These are phyloP conservation scores for Aphaenogaster floridana DNA, from an alignment of 1,140 invertebrate genomes.

Conservation along the genomic window DNA sequence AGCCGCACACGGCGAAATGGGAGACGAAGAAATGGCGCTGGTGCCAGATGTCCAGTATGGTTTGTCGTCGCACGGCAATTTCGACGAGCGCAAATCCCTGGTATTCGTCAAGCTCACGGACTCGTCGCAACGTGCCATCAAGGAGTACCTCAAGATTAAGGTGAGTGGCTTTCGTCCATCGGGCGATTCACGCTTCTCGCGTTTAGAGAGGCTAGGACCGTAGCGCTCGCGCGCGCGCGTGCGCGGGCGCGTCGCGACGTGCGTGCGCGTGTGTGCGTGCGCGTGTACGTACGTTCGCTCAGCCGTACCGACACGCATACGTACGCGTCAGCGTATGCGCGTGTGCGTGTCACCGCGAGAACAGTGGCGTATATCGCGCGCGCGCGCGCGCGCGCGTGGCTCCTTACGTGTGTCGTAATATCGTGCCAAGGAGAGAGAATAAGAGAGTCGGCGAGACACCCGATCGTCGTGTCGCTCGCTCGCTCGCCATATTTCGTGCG, in stretches of 20 bases:
- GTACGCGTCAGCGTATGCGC: not conserved
- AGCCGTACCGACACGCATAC: not conserved
- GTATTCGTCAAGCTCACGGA: slow-evolving; percentile 98
- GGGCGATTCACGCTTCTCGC: not conserved
- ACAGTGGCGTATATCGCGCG: slow-evolving; percentile 36
- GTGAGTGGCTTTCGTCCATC: slow-evolving; percentile 88
- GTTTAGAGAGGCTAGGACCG: slow-evolving; percentile 60
- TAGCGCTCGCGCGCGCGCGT: not conserved
- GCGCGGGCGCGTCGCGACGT: not conserved
- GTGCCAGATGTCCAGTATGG: slow-evolving; percentile 97
- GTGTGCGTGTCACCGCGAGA: slow-evolving; percentile 39
- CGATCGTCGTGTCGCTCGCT: slow-evolving; percentile 63
- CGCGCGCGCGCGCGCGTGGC: slow-evolving; percentile 7
- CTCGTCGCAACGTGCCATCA: slow-evolving; percentile 96
- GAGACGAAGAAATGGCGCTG: slow-evolving; percentile 94
- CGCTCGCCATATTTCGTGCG: slow-evolving; percentile 72
- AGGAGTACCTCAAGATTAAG: slow-evolving; percentile 95
- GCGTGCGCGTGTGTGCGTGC: not conserved
- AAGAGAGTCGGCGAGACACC: slow-evolving; percentile 64
- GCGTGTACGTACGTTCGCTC: slow-evolving; percentile 28
- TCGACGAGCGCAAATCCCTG: slow-evolving; percentile 95
- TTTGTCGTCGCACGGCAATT: slow-evolving; percentile 95
- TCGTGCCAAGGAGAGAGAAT: slow-evolving; percentile 70
- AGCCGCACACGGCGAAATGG: slow-evolving; percentile 76
- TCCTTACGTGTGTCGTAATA: slow-evolving; percentile 78